phyloP scores from a whole-genome alignment of 2,797 vertebrate genomes.

The Mus spretus region DNA sequence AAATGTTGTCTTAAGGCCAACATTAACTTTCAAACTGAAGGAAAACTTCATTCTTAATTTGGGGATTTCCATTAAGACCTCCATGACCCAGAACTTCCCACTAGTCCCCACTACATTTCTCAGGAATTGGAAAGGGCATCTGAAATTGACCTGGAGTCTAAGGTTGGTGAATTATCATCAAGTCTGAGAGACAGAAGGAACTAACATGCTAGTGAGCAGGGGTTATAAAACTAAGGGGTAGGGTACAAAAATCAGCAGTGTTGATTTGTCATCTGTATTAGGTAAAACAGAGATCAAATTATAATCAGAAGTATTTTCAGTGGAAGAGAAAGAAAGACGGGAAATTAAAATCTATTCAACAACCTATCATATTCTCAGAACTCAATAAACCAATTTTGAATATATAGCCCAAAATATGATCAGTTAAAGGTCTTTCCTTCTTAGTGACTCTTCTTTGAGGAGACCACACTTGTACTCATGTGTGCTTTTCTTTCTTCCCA shows the following conservation, averaged over 20 bases:
- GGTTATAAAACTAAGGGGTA: not conserved
- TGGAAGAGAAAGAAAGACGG: not conserved
- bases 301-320: conserved; percentile 29
- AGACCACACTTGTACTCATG: not conserved
- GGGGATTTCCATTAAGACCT: conserved; percentile 76
- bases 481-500: not conserved
- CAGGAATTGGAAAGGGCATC: conserved; percentile 77
- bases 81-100: conserved; percentile 71
- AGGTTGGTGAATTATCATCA: conserved; percentile 28
- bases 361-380: conserved; percentile 19
- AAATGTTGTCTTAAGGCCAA: conserved; percentile 64
- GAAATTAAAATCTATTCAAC: not conserved
- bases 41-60: conserved; percentile 48
- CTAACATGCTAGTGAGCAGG: no score
- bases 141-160: conserved; percentile 41
- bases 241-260: not conserved
- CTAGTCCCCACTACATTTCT: conserved; percentile 47
- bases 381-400: conserved; percentile 57
- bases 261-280: not conserved
- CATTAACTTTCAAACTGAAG: conserved; percentile 56
- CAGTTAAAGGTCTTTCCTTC: not conserved
- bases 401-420: not conserved
- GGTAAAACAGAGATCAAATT: not conserved
- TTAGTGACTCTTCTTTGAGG: not conserved
- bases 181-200: not conserved